Evolutionary conservation across 2,797 vertebrate species (phyloP), one percentile per base, ranked within the genome.

Genomic region (Scarus forsteni): DNA sequence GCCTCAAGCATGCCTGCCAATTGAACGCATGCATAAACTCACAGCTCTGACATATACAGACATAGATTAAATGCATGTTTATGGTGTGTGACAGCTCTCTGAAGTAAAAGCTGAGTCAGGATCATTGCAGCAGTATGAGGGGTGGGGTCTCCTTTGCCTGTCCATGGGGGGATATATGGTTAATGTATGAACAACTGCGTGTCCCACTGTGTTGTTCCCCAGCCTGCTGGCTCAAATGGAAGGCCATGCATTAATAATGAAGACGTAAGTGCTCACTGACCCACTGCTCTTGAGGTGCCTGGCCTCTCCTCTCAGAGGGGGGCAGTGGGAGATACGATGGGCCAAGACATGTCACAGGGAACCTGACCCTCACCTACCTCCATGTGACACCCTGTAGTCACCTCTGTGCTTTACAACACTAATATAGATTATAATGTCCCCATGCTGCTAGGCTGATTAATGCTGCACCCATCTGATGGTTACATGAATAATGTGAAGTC

Each of bases 181-280:
- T 85, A 77, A 90, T 87, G 77, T 77, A 90, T 85, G 79, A 83
- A 70, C 62, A 57, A 44, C 51, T 63, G 66, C 53, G 36, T 56
- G 72, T 79, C 43, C 70, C 65, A 43, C 59, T 75, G 66, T 68
- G 88, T 76, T 65, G 77, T 80, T 87, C 68, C 66, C 67, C 14
- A 58, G 70, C 51, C 65, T 42, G 44, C 77, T 71, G 77, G 73
- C 68, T 89, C 72, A 85, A 89, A 92, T 84, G 83, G 83, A 92
- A 57, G 18, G 6, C 14, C 59, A 73, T 92, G 63, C 78, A 91
- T 91, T 86, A 91, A 89, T 92, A 56, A 94, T 85, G 69, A 46
- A 42, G 73, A 66, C n/a, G 39, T 83, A 72, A 92, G 89, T 85
- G 89, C 81, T 85, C 64, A 68, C 68, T 85, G 75, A 85, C 73